Conservation (phyloP, 2,797 vertebrate species). For the Neomorphus geoffroyi region DNA sequence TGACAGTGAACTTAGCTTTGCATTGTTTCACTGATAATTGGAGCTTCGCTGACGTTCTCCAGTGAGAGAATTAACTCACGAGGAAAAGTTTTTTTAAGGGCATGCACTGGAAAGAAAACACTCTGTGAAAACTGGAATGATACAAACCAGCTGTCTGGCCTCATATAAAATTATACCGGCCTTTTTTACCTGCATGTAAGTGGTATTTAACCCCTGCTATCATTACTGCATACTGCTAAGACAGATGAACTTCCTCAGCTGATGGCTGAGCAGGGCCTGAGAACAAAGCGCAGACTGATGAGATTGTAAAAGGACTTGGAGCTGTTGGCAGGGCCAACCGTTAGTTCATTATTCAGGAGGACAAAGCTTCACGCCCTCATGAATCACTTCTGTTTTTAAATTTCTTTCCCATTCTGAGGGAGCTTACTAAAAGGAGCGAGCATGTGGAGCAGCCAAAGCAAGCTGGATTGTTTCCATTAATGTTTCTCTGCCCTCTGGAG, state of each 20-base stretch:
- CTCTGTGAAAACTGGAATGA: conserved; percentile 59
- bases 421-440: not conserved
- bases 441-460: not conserved
- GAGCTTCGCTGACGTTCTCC: not conserved
- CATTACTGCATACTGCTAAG: not conserved
- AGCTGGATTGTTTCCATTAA: not conserved
- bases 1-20: not conserved
- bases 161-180: conserved; percentile 45
- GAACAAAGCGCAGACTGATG: conserved; percentile 29
- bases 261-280: conserved; percentile 51
- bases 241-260: conserved; percentile 43
- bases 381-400: not conserved
- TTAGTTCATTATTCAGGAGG: conserved; percentile 60
- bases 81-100: not conserved
- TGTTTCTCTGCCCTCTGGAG: conserved; percentile 1
- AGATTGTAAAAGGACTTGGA: not conserved
- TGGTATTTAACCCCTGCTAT: conserved; percentile 57
- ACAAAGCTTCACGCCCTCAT: conserved; percentile 49
- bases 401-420: not conserved
- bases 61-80: not conserved
- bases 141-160: conserved; percentile 44
- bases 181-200: conserved; percentile 55
- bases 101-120: not conserved
- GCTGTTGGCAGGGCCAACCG: conserved; percentile 54
- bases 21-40: not conserved